phyloP scores from a whole-genome alignment of 1,140 invertebrate genomes.

The Lerema accius region DNA sequence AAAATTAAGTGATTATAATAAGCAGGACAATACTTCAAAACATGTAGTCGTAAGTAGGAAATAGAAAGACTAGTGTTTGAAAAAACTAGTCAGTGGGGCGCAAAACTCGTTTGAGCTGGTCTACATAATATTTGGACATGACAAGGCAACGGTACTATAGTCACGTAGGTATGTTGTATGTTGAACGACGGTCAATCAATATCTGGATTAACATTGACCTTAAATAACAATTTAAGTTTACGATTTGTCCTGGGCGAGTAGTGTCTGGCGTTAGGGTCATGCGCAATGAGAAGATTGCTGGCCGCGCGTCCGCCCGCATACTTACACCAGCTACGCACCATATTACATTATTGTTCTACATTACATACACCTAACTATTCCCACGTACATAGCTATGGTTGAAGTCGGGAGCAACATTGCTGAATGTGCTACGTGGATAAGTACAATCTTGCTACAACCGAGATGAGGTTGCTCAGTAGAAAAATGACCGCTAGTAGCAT shows the following conservation, averaged over 20 bases:
- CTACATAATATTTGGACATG: conserved; percentile 2
- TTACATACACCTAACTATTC: conserved; percentile 11
- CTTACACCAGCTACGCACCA: conserved; percentile 4
- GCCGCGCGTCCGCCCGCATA: conserved; percentile 57
- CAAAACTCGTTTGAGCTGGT: conserved; percentile 12
- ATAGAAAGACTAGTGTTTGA: neutral
- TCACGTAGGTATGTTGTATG: too few relatives aligned
- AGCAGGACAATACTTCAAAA: neutral
- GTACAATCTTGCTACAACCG: too few relatives aligned
- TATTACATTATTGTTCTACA: conserved; percentile 16
- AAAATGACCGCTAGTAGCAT: too few relatives aligned
- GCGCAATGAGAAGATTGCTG: conserved; percentile 66
- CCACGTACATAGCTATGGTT: too few relatives aligned
- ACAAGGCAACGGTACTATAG: conserved; percentile 28
- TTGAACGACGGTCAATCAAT: conserved; percentile 20
- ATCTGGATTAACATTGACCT: conserved; percentile 63
- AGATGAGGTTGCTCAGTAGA: too few relatives aligned
- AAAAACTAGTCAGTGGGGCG: conserved; percentile 15
- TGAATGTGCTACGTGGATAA: too few relatives aligned
- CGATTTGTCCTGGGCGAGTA: conserved; percentile 48
- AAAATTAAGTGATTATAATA: too few relatives aligned
- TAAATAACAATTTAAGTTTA: conserved; percentile 70
- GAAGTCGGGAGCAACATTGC: too few relatives aligned
- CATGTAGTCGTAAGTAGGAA: too few relatives aligned
- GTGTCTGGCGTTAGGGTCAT: conserved; percentile 54